Conservation (phyloP, 2,797 vertebrate genomes). For the Poeciliopsis turneri region DNA sequence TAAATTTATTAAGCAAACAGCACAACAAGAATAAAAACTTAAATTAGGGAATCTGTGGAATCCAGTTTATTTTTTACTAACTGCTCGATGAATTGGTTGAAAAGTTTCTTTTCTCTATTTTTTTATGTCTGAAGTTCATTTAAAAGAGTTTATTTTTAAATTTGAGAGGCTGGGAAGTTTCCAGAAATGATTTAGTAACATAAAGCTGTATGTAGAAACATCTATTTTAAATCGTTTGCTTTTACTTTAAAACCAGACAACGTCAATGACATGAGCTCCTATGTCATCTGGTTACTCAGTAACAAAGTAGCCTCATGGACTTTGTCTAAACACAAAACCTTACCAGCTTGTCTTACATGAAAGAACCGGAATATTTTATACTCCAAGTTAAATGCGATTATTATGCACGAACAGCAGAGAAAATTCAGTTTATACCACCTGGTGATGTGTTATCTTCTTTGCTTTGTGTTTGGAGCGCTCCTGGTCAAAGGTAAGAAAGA, state of each 20-base stretch:
- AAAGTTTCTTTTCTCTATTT: not conserved
- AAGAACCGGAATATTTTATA: not conserved
- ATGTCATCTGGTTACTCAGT: not conserved
- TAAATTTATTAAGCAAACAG: no score
- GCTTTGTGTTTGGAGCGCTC: not conserved
- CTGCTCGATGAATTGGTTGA: no score
- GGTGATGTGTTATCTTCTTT: not conserved
- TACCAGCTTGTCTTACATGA: not conserved
- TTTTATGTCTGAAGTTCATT: no score
- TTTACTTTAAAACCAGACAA: not conserved
- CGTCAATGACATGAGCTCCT: no score
- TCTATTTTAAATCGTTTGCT: not conserved
- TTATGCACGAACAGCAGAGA: not conserved
- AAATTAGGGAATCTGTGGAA: no score
- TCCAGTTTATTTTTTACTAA: no score
- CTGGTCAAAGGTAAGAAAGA: not conserved
- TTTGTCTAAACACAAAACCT: not conserved
- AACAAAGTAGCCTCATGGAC: not conserved
- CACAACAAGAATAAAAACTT: no score
- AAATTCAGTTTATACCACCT: not conserved
- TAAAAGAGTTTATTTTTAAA: no score
- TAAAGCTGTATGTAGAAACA: not conserved
- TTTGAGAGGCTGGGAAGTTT: no score
- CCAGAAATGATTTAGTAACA: not conserved
- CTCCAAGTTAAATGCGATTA: not conserved